Conservation (phyloP, 1,140 invertebrate species). For the Spodoptera litura region DNA sequence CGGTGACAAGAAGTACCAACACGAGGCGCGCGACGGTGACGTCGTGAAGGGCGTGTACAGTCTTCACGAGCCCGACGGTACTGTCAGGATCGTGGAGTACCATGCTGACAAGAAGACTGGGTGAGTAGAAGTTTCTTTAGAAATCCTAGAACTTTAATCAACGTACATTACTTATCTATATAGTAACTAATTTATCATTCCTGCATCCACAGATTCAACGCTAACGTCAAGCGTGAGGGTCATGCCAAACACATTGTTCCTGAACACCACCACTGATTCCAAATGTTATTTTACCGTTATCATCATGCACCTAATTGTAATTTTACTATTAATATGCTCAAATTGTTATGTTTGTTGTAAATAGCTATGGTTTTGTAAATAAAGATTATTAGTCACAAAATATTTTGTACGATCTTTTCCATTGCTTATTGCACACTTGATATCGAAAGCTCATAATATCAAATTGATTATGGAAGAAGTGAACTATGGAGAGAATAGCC, state of each 20-base stretch:
- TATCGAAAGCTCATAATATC: no score
- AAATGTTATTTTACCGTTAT: no score
- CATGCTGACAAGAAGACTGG: conserved; percentile 74
- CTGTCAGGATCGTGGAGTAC: conserved; percentile 71
- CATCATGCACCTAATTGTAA: no score
- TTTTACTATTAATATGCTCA: no score
- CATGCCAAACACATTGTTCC: conserved; percentile 62
- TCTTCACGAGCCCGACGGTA: conserved; percentile 80
- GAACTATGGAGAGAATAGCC: no score
- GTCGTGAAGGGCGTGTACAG: conserved; percentile 79
- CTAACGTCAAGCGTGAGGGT: conserved; percentile 60
- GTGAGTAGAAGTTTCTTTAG: conserved; percentile 52
- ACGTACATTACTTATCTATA: no score
- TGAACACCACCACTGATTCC: conserved; percentile 49
- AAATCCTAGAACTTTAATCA: neutral
- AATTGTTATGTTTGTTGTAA: no score
- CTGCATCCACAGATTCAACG: conserved; percentile 57
- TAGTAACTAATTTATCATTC: conserved; percentile 8
- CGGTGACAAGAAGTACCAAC: conserved; percentile 58
- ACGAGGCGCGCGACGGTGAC: conserved; percentile 71
- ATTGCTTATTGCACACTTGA: no score
- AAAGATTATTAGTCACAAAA: no score
- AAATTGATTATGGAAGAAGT: no score
- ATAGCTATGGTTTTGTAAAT: no score
- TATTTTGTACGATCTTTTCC: no score